These are phyloP conservation scores for Achlya flavicornis DNA, from an alignment of 2,888 invertebrate genomes.

Conservation along the genomic window DNA sequence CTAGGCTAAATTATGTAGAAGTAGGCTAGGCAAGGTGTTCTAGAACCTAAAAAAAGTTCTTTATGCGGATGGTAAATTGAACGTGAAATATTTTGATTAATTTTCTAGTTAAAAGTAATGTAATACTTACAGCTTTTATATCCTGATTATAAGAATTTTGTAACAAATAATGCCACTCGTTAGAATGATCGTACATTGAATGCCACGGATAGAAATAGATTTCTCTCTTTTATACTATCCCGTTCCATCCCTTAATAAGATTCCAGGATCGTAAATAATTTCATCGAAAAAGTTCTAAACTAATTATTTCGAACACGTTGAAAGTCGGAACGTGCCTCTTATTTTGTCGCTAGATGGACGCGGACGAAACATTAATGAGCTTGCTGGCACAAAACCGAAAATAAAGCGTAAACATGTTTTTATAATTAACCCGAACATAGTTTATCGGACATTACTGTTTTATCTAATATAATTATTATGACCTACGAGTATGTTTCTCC, in stretches of 20 bases:
- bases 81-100: no score
- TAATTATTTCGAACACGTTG: conserved; percentile 19
- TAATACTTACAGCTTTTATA: neutral
- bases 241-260: conserved; percentile 34
- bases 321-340: conserved; percentile 30
- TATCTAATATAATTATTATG: conserved; percentile 40
- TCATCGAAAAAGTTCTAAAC: conserved; percentile 2
- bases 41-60: no score
- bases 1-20: neutral
- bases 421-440: conserved; percentile 54
- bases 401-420: conserved; percentile 57
- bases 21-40: no score
- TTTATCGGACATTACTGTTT: conserved; percentile 45
- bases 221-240: conserved; percentile 34
- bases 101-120: neutral
- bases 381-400: conserved; percentile 34
- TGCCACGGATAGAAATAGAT: neutral
- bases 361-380: conserved; percentile 43
- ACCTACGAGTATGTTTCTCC: neutral
- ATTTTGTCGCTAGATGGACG: conserved; percentile 27
- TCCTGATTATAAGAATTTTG: neutral
- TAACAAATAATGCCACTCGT: neutral
- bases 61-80: no score
- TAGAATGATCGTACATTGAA: neutral
- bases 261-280: conserved; percentile 35